These are phyloP conservation scores for Entosphenus tridentatus DNA, from an alignment of 2,113 vertebrate genomes.

Conservation along the genomic window DNA sequence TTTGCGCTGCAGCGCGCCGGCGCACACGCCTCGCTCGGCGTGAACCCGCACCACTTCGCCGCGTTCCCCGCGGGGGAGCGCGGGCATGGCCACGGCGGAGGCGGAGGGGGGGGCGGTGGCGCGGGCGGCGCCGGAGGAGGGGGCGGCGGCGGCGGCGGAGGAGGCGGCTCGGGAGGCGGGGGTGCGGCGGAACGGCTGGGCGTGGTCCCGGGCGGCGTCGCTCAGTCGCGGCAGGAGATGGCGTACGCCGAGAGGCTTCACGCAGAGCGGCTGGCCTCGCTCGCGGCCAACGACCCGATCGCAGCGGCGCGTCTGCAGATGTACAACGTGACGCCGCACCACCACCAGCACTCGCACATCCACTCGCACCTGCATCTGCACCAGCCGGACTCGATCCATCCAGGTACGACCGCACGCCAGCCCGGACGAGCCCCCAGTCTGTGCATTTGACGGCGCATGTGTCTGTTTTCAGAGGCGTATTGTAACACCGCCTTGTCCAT, in stretches of 20 bases:
- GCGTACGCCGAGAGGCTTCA: conserved; percentile 37
- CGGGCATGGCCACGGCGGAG: conserved; percentile 17
- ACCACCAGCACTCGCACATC: conserved; percentile 98
- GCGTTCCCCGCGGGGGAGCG: too few species aligned
- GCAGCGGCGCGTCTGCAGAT: conserved; percentile 50
- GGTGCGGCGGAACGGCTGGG: too few species aligned
- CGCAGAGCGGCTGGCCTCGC: conserved; percentile 44
- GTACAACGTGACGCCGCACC: conserved; percentile 91
- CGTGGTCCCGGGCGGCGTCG: too few species aligned
- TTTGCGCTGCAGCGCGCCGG: conserved; percentile 23
- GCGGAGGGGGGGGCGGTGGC: conserved; percentile 20
- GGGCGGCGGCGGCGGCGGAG: conserved; percentile 41
- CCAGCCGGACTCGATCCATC: conserved; percentile 86
- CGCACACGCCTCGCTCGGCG: conserved; percentile 23
- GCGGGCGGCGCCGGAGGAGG: conserved; percentile 51
- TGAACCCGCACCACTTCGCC: conserved; percentile 14
- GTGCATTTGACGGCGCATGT: neutral
- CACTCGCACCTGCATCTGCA: conserved; percentile 95
- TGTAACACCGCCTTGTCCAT: neutral
- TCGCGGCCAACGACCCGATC: conserved; percentile 37
- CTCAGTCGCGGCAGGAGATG: conserved; percentile 37
- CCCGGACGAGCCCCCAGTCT: neutral
- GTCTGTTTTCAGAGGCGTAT: neutral
- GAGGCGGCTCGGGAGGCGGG: conserved; percentile 23
- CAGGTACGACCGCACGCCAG: conserved; percentile 42